phyloP scores from a whole-genome alignment of 2,888 invertebrate species.

The Leucozona laternaria region DNA sequence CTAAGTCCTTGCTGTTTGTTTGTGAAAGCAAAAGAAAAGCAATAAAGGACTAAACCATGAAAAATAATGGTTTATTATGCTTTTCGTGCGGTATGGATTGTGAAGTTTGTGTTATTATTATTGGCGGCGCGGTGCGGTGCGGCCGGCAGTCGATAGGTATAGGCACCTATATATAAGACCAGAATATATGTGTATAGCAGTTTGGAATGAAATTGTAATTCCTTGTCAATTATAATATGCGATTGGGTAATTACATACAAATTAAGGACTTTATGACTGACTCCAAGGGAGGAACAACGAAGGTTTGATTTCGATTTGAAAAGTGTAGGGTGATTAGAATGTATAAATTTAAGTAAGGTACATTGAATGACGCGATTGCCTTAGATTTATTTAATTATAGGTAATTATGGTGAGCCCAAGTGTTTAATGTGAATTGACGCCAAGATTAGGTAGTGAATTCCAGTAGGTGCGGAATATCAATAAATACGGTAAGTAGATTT shows the following conservation, averaged over 20 bases:
- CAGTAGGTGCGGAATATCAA: slow-evolving; percentile 4
- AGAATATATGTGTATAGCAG: neutral
- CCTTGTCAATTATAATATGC: slow-evolving; percentile 68
- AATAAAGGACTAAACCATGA: slow-evolving; percentile 38
- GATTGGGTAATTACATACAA: slow-evolving; percentile 71
- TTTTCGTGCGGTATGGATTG: slow-evolving; percentile 45
- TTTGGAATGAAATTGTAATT: slow-evolving; percentile 54
- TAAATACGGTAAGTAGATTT: slow-evolving; percentile 9
- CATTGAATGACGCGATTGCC: slow-evolving; percentile 39
- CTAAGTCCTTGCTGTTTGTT: slow-evolving; percentile 38
- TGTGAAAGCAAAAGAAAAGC: slow-evolving; percentile 13
- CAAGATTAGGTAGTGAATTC: neutral
- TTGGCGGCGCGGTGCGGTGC: slow-evolving; percentile 7
- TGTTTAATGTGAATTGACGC: slow-evolving; percentile 18
- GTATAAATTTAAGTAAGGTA: neutral
- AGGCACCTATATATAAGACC: neutral
- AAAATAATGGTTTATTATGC: slow-evolving; percentile 58
- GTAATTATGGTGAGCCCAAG: slow-evolving; percentile 33
- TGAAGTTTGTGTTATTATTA: slow-evolving; percentile 33
- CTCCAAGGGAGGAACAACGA: neutral
- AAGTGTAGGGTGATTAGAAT: slow-evolving; percentile 19
- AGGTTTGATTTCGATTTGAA: slow-evolving; percentile 29
- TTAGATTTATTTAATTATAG: slow-evolving; percentile 64
- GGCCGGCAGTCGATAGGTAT: neutral
- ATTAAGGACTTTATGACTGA: slow-evolving; percentile 54